phyloP scores from a whole-genome alignment of 2,113 vertebrate species.

The Passerina amoena region DNA sequence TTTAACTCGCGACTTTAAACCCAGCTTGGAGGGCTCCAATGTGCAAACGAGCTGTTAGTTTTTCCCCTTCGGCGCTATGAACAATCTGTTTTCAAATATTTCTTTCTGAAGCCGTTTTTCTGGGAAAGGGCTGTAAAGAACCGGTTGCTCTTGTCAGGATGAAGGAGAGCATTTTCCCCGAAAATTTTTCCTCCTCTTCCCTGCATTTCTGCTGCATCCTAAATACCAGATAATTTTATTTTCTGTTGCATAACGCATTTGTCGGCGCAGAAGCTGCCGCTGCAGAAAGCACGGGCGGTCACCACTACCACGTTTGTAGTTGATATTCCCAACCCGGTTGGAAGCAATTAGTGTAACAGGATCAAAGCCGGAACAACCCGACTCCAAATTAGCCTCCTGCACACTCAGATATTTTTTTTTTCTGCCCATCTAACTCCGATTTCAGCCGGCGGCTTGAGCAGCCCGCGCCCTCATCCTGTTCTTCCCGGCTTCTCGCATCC shows the following conservation, averaged over 20 bases:
- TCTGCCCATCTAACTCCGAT: neutral
- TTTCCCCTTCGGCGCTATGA: neutral
- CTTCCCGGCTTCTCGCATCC: neutral
- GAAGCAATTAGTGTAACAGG: neutral
- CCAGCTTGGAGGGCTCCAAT: neutral
- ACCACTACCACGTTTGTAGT: rapidly evolving
- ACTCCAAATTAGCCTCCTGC: neutral
- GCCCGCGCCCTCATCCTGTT: neutral
- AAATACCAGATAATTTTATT: neutral
- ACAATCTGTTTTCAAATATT: neutral
- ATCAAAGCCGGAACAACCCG: neutral
- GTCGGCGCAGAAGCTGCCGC: neutral
- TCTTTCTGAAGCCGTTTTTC: neutral
- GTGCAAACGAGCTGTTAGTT: neutral
- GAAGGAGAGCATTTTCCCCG: neutral
- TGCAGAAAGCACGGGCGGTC: neutral
- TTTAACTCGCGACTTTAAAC: neutral
- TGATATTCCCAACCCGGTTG: neutral
- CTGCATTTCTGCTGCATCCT: neutral
- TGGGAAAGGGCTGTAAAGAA: neutral
- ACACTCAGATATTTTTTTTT: neutral
- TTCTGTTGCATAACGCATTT: rapidly evolving
- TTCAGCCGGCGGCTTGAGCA: neutral
- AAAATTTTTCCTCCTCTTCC: neutral
- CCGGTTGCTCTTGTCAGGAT: rapidly evolving